Percentiles rank a stretch among this genome's conserved stretches.
These are phyloP conservation scores for Thermophis baileyi DNA, from an alignment of 2,113 vertebrate genomes.

Conservation along the genomic window DNA sequence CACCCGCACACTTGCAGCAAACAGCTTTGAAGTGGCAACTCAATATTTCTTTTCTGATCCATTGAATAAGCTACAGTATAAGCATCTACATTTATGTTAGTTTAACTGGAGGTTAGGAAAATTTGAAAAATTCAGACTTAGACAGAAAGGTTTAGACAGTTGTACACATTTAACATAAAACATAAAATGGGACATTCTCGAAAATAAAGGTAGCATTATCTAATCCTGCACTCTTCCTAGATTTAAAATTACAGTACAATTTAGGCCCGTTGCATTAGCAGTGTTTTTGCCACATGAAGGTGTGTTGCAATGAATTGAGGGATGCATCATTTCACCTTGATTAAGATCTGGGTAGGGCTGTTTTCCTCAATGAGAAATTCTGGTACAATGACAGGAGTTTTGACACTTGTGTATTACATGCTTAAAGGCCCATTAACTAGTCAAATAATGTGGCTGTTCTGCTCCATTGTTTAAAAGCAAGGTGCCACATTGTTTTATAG, in stretches of 20 bases:
- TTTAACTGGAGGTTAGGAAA: not conserved
- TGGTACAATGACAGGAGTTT: not conserved
- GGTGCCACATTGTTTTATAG: not conserved
- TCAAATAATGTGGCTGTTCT: not conserved
- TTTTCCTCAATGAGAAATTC: not conserved
- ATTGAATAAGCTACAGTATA: not conserved
- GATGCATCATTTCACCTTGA: not conserved
- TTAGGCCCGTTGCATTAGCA: not conserved
- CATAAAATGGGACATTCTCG: not conserved
- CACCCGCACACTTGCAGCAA: not conserved
- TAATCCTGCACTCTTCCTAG: not conserved
- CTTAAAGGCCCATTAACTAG: not conserved
- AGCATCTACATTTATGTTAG: not conserved
- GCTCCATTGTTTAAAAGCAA: not conserved
- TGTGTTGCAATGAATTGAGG: not conserved
- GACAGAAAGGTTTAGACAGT: not conserved
- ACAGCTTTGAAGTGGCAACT: not conserved
- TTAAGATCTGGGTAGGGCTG: not conserved
- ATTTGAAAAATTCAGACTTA: not conserved
- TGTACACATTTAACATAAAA: not conserved
- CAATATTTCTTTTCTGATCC: not conserved
- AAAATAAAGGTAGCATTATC: not conserved
- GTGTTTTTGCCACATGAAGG: not conserved
- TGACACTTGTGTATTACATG: not conserved
- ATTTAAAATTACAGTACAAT: not conserved